Base-by-base conservation (phyloP, 2,797 vertebrate species). In the Muraenolepis orangiensis region DNA sequence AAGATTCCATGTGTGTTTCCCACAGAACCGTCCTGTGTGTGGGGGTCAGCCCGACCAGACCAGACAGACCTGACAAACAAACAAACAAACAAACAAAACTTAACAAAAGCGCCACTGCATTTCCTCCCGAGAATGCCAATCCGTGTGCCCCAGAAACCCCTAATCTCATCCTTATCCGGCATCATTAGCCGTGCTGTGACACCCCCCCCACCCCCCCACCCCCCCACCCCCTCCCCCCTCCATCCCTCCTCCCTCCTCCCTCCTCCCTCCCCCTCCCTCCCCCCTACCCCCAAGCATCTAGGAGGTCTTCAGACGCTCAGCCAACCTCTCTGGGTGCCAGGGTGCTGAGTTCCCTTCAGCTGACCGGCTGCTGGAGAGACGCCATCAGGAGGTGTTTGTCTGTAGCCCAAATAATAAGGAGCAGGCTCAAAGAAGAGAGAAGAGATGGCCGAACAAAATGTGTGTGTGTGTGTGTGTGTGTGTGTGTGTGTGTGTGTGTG, bases 361-460 rank as follows among this genome's bases (percentile, higher is more conserved):
- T 0, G 16, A 51, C 16, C 5, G 42, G 42, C 18, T 20, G 5
- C 16, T 46, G 42, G 42, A 6, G 42, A 7, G 2, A 46, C 18
- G 3, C 42, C 42, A 46, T 18, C 2, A 46, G 46, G 46, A 51
- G 18, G 46, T 51, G 46, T n/a, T 38, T 38, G 36, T 38, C 36
- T 38, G 8, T 6, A 38, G 36, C 36, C 46, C 16, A 6, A 51
- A 51, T 51, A 18, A 51, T 51, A 51, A n/a, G 46, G 20, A 51
- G 6, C 46, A 51, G 46, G 46, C 46, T 7, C 46, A 51, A n/a
- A 51, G 46, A n/a, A 51, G 46, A n/a, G 18, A 51, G 46, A 51
- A n/a, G 46, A 16, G 40, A 42, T 42, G 23, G 28, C 6, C 12
- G 82, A 87, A 77, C 81, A 79, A 81, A 74, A 79, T 75, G 81